Evolutionary conservation across 2,113 vertebrate genomes (phyloP).

Genomic region (Marcusenius ussheri): DNA sequence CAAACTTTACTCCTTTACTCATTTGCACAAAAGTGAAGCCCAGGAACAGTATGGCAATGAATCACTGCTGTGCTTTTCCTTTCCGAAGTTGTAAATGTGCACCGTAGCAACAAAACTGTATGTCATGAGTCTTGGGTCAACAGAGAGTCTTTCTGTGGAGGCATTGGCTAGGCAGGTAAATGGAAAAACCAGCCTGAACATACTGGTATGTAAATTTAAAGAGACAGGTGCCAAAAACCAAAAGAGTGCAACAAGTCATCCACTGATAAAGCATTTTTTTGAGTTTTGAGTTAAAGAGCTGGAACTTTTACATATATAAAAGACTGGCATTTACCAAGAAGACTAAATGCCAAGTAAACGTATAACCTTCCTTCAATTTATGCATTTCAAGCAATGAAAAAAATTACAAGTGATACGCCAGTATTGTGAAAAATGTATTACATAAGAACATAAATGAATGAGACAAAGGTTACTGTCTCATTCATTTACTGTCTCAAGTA

Average conservation of each 20-base stretch:
- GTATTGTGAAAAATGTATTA: neutral
- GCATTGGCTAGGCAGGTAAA: neutral
- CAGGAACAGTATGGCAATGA: neutral
- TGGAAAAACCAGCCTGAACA: neutral
- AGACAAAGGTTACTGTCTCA: too few species aligned
- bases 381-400: neutral
- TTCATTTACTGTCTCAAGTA: neutral
- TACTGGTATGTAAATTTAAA: constrained; percentile 1
- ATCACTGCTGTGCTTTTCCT: neutral
- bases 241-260: neutral
- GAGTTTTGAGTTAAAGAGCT: neutral
- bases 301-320: neutral
- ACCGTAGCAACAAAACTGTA: constrained; percentile 3
- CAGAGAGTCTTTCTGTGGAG: neutral
- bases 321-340: neutral
- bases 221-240: neutral
- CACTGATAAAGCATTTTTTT: neutral
- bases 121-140: neutral
- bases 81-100: neutral
- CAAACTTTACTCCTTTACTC: neutral
- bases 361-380: neutral
- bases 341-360: neutral
- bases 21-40: neutral
- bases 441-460: too few species aligned
- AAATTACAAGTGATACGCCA: neutral